Evolutionary conservation across 2,888 invertebrate species (phyloP).

Genomic region (Pherbina coryleti): DNA sequence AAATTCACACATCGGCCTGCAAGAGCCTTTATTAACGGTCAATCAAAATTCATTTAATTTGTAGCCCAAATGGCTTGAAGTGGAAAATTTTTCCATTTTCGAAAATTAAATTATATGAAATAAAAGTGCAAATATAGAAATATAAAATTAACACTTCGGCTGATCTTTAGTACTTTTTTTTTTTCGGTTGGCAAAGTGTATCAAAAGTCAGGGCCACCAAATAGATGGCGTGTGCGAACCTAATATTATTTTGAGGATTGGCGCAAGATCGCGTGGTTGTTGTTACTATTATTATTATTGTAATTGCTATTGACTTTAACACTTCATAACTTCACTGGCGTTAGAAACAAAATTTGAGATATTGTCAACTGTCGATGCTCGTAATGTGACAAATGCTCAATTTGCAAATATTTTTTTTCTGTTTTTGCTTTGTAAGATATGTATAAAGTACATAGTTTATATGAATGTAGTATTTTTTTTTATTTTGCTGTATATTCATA

Average conservation of each 20-base stretch:
- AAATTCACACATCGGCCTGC: too few species aligned
- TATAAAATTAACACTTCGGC: slow-evolving; percentile 51
- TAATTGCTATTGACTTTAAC: too few species aligned
- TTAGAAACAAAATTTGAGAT: too few species aligned
- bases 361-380: too few species aligned
- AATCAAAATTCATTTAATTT: too few species aligned
- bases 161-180: slow-evolving; percentile 3
- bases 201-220: not conserved
- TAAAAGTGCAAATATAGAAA: slow-evolving; percentile 49
- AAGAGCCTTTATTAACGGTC: too few species aligned
- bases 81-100: slow-evolving; percentile 41
- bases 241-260: too few species aligned
- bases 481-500: not conserved
- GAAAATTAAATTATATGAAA: slow-evolving; percentile 38
- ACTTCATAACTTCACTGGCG: too few species aligned
- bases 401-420: not conserved
- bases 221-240: not conserved
- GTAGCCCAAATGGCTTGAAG: not conserved
- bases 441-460: too few species aligned
- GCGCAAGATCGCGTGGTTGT: too few species aligned
- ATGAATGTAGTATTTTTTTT: not conserved
- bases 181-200: not conserved
- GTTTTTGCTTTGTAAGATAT: too few species aligned
- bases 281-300: too few species aligned
- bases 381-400: not conserved